A percentile compares a stretch with the other conserved stretches of the same genome.
Conservation (phyloP, 2,113 vertebrate genomes). For the Chaetodon auriga region DNA sequence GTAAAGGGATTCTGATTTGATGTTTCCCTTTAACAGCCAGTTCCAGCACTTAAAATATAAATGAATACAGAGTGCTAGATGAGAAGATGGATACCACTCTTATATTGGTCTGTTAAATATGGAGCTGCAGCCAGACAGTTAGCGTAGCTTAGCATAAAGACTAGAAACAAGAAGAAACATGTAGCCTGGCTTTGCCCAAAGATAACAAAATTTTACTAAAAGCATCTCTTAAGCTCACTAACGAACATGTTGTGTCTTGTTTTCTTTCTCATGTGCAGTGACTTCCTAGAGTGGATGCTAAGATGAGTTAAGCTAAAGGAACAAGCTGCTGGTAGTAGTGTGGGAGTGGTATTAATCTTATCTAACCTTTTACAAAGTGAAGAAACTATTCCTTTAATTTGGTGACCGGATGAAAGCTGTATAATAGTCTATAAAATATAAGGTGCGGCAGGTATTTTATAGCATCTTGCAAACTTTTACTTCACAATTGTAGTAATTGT, state of each 20-base stretch:
- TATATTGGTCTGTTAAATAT: background rate
- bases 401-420: no score
- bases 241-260: background rate
- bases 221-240: background rate
- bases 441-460: background rate
- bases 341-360: background rate
- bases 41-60: background rate
- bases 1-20: background rate
- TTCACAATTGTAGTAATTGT: background rate
- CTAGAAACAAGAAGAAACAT: background rate
- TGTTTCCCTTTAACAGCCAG: background rate
- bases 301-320: background rate
- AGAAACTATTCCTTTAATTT: background rate
- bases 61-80: background rate
- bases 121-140: background rate
- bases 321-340: no score
- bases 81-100: background rate
- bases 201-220: no score
- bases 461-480: background rate
- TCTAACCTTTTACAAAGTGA: background rate
- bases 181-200: no score
- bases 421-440: no score
- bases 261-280: background rate
- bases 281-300: background rate
- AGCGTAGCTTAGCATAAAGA: background rate